Evolutionary conservation across 2,797 vertebrate species (phyloP).

Genomic region (Acanthurus tractus): DNA sequence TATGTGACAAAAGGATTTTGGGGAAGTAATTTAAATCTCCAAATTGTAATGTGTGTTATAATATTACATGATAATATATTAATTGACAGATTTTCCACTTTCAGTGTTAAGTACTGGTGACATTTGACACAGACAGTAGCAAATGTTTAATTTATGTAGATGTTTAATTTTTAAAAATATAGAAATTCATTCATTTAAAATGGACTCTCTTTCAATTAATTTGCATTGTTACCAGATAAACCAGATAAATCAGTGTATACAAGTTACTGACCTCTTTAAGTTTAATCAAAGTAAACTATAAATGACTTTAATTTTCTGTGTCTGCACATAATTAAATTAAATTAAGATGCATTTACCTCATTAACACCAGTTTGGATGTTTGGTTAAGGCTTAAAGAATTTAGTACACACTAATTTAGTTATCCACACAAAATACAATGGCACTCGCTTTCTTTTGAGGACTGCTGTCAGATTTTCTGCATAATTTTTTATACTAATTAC

Average conservation of each 20-base stretch:
- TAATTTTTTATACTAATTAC: background rate
- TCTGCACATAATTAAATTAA: background rate
- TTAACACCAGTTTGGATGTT: background rate
- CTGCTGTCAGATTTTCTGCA: background rate
- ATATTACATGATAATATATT: no score
- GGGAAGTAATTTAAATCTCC: background rate
- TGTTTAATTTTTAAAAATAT: background rate
- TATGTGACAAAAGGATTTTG: background rate
- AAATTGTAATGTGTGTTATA: background rate
- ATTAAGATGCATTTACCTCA: background rate
- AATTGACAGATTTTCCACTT: no score
- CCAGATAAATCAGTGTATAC: background rate
- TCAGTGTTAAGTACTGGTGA: no score
- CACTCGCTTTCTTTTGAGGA: background rate
- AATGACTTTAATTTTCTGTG: background rate
- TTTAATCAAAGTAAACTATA: constrained; percentile 8
- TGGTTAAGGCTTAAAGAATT: background rate
- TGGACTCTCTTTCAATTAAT: background rate
- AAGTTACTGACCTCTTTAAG: no score
- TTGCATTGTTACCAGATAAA: background rate
- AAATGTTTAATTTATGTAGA: background rate
- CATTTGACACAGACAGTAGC: no score
- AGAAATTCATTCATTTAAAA: background rate
- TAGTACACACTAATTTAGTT: background rate
- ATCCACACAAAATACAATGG: background rate